These are phyloP conservation scores for Opisthocomus hoazin DNA, from an alignment of 2,113 vertebrate species.

Conservation along the genomic window DNA sequence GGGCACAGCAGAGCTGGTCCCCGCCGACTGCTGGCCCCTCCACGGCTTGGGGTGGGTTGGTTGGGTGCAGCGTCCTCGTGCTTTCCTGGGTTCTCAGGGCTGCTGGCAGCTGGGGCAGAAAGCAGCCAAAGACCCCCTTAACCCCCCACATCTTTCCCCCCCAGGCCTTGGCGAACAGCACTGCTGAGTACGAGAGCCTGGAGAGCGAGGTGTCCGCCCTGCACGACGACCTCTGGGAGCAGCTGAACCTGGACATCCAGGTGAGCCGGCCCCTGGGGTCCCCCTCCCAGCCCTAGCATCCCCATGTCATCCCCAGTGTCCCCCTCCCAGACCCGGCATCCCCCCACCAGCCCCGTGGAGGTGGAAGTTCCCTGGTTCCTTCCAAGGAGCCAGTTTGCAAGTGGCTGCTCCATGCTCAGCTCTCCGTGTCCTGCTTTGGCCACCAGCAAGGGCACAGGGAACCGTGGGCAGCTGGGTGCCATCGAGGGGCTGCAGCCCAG, in stretches of 20 bases:
- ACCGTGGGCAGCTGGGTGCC: not conserved
- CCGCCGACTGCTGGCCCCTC: not conserved
- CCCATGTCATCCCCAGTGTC: rapidly evolving
- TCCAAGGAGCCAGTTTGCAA: not conserved
- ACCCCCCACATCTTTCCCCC: too few species aligned
- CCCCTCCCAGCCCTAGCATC: rapidly evolving
- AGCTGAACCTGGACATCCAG: constrained; percentile 90
- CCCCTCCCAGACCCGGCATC: rapidly evolving
- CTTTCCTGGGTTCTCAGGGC: not conserved
- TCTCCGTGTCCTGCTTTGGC: not conserved
- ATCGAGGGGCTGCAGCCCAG: not conserved
- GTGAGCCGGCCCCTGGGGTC: constrained; percentile 57
- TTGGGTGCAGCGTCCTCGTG: not conserved
- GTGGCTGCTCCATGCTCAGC: not conserved
- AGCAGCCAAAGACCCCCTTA: not conserved
- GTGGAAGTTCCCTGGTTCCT: not conserved
- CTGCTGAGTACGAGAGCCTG: constrained; percentile 85
- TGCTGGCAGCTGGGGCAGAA: not conserved
- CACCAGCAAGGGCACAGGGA: not conserved
- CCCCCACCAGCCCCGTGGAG: rapidly evolving
- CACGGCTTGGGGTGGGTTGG: rapidly evolving
- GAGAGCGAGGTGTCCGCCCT: constrained; percentile 89
- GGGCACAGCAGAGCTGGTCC: not conserved
- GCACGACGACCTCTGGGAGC: constrained; percentile 94
- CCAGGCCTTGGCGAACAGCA: constrained; percentile 79